A percentile compares a stretch with the other conserved stretches of the same genome.
Evolutionary conservation across 2,888 invertebrate species (phyloP).

Genomic region (Tiphia femorata): DNA sequence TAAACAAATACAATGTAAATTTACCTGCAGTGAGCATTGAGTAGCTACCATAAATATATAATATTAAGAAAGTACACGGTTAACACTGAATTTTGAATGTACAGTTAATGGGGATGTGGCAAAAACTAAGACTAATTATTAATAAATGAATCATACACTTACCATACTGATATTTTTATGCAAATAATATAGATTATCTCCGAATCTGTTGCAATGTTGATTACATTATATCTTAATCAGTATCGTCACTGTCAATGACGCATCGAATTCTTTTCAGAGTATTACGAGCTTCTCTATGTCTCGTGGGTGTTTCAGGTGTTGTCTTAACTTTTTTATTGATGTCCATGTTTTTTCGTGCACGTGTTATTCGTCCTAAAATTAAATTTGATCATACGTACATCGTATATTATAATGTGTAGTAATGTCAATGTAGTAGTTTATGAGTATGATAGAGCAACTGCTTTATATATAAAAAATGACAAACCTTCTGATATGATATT

Average conservation of each 20-base stretch:
- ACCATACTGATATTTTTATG: neutral
- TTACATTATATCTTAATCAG: constrained; percentile 28
- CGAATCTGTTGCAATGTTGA: neutral
- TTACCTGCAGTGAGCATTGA: too few species aligned
- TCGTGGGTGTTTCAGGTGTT: constrained; percentile 17
- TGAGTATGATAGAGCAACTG: too few species aligned
- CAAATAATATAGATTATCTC: neutral
- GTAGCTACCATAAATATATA: too few species aligned
- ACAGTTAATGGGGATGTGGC: neutral
- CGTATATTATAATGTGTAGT: neutral
- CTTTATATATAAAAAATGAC: too few species aligned
- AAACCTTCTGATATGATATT: constrained; percentile 59
- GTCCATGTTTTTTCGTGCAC: constrained; percentile 33
- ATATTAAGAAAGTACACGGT: too few species aligned
- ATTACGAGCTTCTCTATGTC: constrained; percentile 33
- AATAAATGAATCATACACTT: neutral
- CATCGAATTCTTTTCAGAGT: constrained; percentile 39
- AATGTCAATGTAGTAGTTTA: neutral
- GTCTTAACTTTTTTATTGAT: constrained; percentile 14
- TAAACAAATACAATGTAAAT: too few species aligned
- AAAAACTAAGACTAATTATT: neutral
- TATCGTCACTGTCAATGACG: constrained; percentile 49
- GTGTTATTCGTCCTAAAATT: constrained; percentile 39
- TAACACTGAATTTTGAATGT: neutral
- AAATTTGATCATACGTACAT: neutral